Conservation (phyloP, 2,113 vertebrate species). For the Antigone vipio region DNA sequence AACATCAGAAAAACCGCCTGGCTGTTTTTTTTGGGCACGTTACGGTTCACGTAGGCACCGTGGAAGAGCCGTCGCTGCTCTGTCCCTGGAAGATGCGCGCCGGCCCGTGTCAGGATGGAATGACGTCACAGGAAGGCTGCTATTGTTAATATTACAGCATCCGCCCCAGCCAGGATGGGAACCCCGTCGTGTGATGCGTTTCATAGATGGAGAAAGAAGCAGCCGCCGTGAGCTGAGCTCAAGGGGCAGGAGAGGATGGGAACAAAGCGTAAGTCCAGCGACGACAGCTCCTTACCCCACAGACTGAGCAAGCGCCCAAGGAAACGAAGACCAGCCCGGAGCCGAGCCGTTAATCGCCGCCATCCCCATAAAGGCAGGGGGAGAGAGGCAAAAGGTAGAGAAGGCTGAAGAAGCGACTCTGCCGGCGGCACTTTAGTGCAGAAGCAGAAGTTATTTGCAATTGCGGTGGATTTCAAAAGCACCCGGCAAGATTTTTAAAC, state of each 20-base stretch:
- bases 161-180: neutral
- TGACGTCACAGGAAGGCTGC: neutral
- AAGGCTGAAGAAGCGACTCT: neutral
- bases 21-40: too few relatives aligned
- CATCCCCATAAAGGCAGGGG: fast-evolving
- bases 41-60: too few relatives aligned
- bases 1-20: fast-evolving
- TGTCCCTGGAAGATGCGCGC: neutral
- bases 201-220: neutral
- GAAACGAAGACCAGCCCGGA: fast-evolving
- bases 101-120: neutral
- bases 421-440: neutral
- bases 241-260: neutral
- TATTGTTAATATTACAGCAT: neutral
- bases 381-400: neutral
- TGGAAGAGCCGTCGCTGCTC: fast-evolving
- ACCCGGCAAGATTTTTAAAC: neutral
- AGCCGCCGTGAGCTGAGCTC: neutral
- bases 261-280: neutral
- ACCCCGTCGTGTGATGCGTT: fast-evolving
- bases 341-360: fast-evolving
- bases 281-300: neutral
- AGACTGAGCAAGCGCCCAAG: fast-evolving
- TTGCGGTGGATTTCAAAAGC: neutral
- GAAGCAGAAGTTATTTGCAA: neutral